phyloP scores from a whole-genome alignment of 2,797 vertebrate genomes.

The Coilia nasus region DNA sequence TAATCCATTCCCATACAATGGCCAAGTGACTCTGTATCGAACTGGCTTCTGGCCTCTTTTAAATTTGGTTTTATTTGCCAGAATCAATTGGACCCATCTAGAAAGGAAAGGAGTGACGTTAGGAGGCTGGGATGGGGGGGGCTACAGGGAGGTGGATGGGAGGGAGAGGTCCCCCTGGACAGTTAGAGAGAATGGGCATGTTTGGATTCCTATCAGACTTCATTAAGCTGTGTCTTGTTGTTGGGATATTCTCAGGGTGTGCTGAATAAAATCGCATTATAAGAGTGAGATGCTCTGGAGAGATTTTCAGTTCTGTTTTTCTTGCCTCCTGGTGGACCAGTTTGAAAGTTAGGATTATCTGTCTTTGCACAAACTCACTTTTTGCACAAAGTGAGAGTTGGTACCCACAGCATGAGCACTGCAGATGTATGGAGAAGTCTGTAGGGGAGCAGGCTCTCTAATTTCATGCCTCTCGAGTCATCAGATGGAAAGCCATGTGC shows the following conservation, averaged over 20 bases:
- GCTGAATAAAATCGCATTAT: background rate
- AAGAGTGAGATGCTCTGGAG: background rate
- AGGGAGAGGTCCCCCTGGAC: background rate
- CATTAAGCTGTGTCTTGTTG: background rate
- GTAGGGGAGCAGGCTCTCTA: background rate
- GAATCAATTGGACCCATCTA: background rate
- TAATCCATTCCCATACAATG: background rate
- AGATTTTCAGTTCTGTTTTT: background rate
- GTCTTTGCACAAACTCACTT: background rate
- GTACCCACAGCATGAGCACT: background rate
- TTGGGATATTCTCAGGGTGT: background rate
- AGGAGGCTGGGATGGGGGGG: background rate
- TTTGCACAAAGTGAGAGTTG: background rate
- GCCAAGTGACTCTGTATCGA: background rate
- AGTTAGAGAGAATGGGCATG: background rate
- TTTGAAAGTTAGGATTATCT: background rate
- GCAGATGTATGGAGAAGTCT: background rate
- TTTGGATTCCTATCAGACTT: constrained; percentile 5
- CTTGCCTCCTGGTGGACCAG: background rate
- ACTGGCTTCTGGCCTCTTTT: background rate
- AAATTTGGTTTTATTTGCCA: background rate
- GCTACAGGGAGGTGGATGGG: background rate
- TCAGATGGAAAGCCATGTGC: constrained; percentile 31
- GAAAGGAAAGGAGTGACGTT: background rate
- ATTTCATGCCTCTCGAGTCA: constrained; percentile 59